Evolutionary conservation across 2,888 invertebrate species (phyloP).

Genomic region (Sinodicranocentrus sp.): DNA sequence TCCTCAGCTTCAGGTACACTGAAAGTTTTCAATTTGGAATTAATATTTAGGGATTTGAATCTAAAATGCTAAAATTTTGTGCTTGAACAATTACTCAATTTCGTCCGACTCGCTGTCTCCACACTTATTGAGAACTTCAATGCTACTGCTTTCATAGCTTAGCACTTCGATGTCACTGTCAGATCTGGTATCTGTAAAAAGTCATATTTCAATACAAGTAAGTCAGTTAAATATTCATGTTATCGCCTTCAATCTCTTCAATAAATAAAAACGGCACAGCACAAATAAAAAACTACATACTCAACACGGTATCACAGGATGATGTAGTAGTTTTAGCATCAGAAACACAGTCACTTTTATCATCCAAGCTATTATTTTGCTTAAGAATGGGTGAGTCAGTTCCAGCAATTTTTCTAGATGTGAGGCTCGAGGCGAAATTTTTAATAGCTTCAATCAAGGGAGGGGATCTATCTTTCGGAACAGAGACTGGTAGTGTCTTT

Average conservation of each 20-base stretch:
- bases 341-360: slow-evolving; percentile 63
- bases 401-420: slow-evolving; percentile 31
- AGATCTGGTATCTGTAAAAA: slow-evolving; percentile 71
- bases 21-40: no score
- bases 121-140: slow-evolving; percentile 75
- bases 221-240: no score
- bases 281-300: slow-evolving; percentile 50
- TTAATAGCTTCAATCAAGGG: slow-evolving; percentile 65
- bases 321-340: slow-evolving; percentile 57
- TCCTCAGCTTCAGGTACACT: slow-evolving; percentile 75
- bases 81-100: slow-evolving; percentile 70
- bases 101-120: slow-evolving; percentile 73
- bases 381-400: slow-evolving; percentile 37
- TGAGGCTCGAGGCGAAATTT: slow-evolving; percentile 68
- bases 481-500: slow-evolving; percentile 58
- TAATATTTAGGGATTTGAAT: background rate
- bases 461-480: slow-evolving; percentile 69
- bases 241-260: no score
- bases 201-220: no score
- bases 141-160: slow-evolving; percentile 76
- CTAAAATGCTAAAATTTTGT: background rate
- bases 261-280: no score
- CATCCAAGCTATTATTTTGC: slow-evolving; percentile 49
- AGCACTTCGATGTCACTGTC: slow-evolving; percentile 76
- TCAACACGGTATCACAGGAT: slow-evolving; percentile 57